These are phyloP conservation scores for Quadriops clusia DNA, from an alignment of 2,888 invertebrate genomes.

Conservation along the genomic window DNA sequence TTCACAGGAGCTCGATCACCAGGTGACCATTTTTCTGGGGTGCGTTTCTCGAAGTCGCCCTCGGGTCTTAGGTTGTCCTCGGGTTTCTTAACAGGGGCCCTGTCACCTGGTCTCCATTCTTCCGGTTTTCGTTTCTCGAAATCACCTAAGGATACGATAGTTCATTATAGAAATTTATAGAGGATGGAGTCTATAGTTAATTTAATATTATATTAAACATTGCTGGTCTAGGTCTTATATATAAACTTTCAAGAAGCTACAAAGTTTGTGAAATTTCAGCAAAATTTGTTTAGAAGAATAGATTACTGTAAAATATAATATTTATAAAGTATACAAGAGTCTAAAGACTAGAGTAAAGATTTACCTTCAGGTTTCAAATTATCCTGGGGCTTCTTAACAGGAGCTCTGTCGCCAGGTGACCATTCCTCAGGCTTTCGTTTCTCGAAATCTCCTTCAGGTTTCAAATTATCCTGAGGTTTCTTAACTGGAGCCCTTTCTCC, in stretches of 20 bases:
- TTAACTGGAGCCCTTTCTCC: conserved; percentile 35
- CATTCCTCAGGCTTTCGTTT: conserved; percentile 25
- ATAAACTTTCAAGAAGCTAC: no score
- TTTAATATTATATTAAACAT: no score
- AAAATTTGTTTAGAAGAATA: no score
- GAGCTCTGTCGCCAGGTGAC: conserved; percentile 40
- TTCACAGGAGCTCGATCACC: conserved; percentile 34
- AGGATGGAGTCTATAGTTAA: no score
- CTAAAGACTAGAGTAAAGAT: no score
- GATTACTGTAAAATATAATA: no score
- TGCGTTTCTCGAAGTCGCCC: conserved; percentile 37
- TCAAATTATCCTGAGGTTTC: conserved; percentile 32
- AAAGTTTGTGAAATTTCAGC: no score
- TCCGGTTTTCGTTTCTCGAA: conserved; percentile 38
- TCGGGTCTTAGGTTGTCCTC: conserved; percentile 38
- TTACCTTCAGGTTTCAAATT: conserved; percentile 42
- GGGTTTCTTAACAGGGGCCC: conserved; percentile 32
- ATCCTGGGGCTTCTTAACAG: conserved; percentile 40
- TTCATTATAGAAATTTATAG: conserved; percentile 45
- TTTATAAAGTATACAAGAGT: no score
- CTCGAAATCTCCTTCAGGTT: conserved; percentile 33
- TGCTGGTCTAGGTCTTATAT: no score
- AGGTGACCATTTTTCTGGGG: conserved; percentile 31
- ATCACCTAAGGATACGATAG: no score
- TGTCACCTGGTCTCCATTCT: conserved; percentile 34